These are phyloP conservation scores for Pocota personata DNA, from an alignment of 2,888 invertebrate genomes.

Conservation along the genomic window DNA sequence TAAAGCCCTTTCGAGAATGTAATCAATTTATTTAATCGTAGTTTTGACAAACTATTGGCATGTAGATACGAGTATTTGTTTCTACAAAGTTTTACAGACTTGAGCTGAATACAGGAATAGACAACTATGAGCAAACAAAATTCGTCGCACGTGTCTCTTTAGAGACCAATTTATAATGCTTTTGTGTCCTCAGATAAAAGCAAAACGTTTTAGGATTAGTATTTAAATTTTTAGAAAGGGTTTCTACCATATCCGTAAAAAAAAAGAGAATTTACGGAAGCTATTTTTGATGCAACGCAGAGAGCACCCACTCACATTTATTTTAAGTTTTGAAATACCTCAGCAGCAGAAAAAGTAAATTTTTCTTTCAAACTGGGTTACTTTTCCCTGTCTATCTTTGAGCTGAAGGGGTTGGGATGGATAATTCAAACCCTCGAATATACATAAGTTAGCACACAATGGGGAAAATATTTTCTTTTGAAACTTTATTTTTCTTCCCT, in stretches of 20 bases:
- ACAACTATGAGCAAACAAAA: background rate
- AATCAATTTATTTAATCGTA: too few species aligned
- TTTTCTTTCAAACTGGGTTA: background rate
- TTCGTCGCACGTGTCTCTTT: background rate
- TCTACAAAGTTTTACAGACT: too few species aligned
- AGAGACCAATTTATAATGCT: background rate
- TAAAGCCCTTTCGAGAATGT: background rate
- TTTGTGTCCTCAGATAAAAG: background rate
- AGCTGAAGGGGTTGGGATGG: background rate
- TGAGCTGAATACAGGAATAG: background rate
- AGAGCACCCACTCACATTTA: background rate
- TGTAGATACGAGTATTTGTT: too few species aligned
- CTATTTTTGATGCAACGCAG: background rate
- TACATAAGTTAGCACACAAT: slow-evolving; percentile 12
- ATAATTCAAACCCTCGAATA: slow-evolving; percentile 6
- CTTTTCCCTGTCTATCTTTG: background rate
- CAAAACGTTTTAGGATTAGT: background rate
- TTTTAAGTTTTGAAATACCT: background rate
- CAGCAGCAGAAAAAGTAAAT: background rate
- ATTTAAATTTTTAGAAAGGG: slow-evolving; percentile 16
- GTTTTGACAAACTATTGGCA: background rate
- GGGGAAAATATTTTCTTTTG: background rate
- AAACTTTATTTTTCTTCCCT: background rate
- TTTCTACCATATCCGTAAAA: background rate
- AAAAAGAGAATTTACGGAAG: background rate